Evolutionary conservation across 2,888 invertebrate species (phyloP), one percentile per base, ranked within the genome.

Genomic region (Allolobophora icterica): DNA sequence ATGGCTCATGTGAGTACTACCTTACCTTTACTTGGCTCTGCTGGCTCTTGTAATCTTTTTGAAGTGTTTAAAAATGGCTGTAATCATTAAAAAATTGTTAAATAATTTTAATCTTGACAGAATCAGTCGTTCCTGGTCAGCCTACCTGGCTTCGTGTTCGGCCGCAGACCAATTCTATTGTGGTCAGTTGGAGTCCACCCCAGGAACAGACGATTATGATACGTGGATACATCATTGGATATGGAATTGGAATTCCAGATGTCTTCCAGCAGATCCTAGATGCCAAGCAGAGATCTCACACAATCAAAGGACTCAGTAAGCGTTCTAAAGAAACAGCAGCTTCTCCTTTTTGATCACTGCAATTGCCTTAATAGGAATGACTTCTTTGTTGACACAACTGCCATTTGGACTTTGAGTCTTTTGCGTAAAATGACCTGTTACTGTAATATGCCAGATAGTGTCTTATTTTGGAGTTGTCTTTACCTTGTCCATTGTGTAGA

Each of bases 161-260:
- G 92, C 97, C 98, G 0, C 97, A 97, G 90, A 97, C 97, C 38
- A 97, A 98, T 95, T 97, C 97, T 94, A 98, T 99, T 94, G 97
- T 97, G 0, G 97, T 99, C 91, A 97, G 97, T 95, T 99, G 99
- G 99, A 97, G 96, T 93, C 97, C 97, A 38, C 97, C 98, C 0
- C 96, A 96, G 83, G 97, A 97, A 94, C 97, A 97, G 93, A 97
- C 97, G 93, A 97, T 98, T 92, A 97, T 98, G 96, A 97, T 99
- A 92, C 97, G 98, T 45, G 98, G 98, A 91, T 99, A 98, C 96
- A 97, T 97, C 93, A 96, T 99, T 92, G 98, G 98, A 91, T 99
- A 99, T 98, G 99, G 99, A 58, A 97, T 98, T 93, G 98, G 98
- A 58, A 97, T 98, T 93, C 98, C 99, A 0, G 99, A 99, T 95